Conservation (phyloP, 2,888 invertebrate genomes). For the Ceratothoa steindachneri region DNA sequence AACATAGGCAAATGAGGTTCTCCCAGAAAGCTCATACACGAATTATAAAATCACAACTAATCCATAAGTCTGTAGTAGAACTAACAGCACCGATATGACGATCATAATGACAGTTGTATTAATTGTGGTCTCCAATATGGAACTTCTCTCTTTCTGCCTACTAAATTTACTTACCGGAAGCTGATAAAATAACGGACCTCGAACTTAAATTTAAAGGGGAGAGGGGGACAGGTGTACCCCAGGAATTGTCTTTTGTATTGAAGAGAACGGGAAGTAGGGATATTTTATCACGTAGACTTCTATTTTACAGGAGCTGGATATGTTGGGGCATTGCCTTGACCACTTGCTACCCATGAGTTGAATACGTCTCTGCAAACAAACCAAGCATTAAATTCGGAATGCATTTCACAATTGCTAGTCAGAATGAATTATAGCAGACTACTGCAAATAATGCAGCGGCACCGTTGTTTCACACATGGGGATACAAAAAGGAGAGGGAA, state of each 20-base stretch:
- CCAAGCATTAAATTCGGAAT: no score
- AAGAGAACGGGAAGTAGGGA: background rate
- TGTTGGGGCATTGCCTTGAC: constrained; percentile 36
- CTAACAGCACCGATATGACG: background rate
- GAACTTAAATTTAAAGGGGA: background rate
- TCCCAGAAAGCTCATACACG: no score
- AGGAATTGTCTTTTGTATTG: background rate
- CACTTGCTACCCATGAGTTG: constrained; percentile 46
- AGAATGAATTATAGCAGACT: background rate
- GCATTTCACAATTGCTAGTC: no score
- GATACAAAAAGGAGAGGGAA: no score
- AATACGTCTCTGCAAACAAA: constrained; percentile 46
- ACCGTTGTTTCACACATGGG: no score
- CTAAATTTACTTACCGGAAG: no score
- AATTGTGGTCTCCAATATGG: no score
- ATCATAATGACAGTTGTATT: no score
- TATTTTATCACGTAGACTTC: background rate
- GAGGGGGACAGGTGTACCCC: background rate
- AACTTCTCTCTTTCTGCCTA: no score
- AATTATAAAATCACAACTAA: no score
- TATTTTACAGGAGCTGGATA: constrained; percentile 47
- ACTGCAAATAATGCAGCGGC: no score
- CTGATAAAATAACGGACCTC: background rate
- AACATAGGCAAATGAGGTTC: no score
- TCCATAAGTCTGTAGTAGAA: background rate